Percentiles rank a stretch among this genome's conserved stretches.
phyloP scores from a whole-genome alignment of 2,888 invertebrate genomes.

The Coelinius sp. region DNA sequence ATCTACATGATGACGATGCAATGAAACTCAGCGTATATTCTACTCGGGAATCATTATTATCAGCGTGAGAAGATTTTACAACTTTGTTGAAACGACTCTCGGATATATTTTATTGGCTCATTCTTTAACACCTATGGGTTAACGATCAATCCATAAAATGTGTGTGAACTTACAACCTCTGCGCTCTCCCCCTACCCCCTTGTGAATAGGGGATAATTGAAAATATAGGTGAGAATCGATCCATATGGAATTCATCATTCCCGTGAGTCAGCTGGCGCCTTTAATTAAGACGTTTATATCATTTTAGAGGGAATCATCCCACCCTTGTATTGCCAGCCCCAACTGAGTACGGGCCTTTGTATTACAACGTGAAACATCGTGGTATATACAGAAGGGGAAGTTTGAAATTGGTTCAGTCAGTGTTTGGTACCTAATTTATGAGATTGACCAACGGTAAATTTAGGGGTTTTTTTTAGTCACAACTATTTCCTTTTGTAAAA shows the following conservation, averaged over 20 bases:
- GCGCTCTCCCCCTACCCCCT: too few relatives aligned
- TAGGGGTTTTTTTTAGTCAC: too few relatives aligned
- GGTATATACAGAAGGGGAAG: constrained; percentile 41
- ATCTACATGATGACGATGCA: not conserved
- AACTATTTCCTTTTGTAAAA: not conserved
- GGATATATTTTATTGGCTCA: not conserved
- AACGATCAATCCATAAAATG: not conserved
- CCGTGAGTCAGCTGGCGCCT: constrained; percentile 39
- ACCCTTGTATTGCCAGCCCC: constrained; percentile 40
- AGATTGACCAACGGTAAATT: constrained; percentile 57
- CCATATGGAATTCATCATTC: constrained; percentile 15
- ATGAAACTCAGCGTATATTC: not conserved
- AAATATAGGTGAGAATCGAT: constrained; percentile 8
- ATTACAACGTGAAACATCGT: constrained; percentile 32
- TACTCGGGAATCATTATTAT: not conserved
- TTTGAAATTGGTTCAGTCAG: constrained; percentile 57
- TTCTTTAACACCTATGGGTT: constrained; percentile 3
- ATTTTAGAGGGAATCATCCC: constrained; percentile 51
- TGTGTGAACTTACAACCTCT: not conserved
- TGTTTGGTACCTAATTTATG: constrained; percentile 65
- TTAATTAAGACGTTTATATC: constrained; percentile 64
- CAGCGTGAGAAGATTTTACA: not conserved
- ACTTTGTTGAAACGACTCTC: not conserved
- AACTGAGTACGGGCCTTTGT: constrained; percentile 46
- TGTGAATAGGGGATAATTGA: not conserved